Conservation (phyloP, 2,113 vertebrate genomes). For the Actenoides hombroni region DNA sequence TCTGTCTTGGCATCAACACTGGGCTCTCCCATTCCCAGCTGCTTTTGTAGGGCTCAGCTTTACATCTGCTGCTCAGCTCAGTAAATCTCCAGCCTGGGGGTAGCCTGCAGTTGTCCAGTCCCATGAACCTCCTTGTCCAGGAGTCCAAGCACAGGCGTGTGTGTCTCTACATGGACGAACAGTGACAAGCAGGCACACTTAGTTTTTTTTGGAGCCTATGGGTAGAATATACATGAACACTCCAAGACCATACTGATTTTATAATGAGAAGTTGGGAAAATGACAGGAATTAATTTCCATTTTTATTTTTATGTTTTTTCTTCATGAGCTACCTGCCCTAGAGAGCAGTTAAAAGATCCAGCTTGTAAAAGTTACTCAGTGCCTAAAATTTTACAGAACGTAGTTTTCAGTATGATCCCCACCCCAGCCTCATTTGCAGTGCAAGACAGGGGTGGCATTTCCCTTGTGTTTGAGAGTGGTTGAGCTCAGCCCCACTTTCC, state of each 20-base stretch:
- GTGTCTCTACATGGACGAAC: fast-evolving
- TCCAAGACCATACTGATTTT: background rate
- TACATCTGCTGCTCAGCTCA: background rate
- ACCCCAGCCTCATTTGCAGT: background rate
- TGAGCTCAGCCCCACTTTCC: background rate
- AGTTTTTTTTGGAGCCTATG: background rate
- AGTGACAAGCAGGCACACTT: background rate
- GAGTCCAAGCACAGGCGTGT: fast-evolving
- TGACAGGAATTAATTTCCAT: background rate
- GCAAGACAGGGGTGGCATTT: background rate
- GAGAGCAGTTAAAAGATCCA: background rate
- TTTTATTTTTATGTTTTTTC: background rate
- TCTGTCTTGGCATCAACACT: fast-evolving
- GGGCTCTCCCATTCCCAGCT: fast-evolving
- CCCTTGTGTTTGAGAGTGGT: background rate
- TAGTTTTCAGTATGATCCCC: background rate
- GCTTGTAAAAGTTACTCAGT: background rate
- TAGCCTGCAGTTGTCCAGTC: background rate
- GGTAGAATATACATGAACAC: background rate
- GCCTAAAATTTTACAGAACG: background rate
- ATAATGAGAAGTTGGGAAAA: background rate
- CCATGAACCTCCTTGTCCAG: background rate
- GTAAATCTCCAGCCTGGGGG: background rate
- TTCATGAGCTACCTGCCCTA: background rate
- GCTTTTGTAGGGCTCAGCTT: background rate